Base-by-base conservation (phyloP, 1,140 invertebrate species). In the Chrysoperla carnea region DNA sequence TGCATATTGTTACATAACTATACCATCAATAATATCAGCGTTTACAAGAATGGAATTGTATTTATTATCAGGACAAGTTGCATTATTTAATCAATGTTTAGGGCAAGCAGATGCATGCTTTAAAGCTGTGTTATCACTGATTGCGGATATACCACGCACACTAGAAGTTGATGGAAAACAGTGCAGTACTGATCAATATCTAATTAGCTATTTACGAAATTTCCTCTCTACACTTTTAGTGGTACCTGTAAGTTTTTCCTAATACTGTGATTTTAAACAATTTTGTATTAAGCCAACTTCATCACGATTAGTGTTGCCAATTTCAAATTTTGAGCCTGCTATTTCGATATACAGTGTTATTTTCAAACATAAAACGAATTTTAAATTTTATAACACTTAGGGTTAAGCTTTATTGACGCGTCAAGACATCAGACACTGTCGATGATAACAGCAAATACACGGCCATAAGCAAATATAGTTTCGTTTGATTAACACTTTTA, bases 51-150 rank as follows among this genome's bases (percentile, higher is more conserved):
- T 94, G 42, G 76, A 86, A 51, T 70, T 96, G 12, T 93, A 93
- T 66, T 65, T 95, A 38, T 62, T 89, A 6, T 82, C 83, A 11
- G 88, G 86, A 27, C 84, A 93, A 64, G 79, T 91, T 36, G 88
- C 91, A 17, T 63, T 96, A 40, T 68, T 84, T 15, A 93, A 93
- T 69, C 76, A 87, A 47, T 95, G 90, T 58, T 67, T 91, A 37
- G 86, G 87, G 33, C 92, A 96, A 78, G 89, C 84, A 42, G 91
- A 96, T 70, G 85, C 86, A 2, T 94, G 89, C 57, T 83, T 95
- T 42, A 92, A 92, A 65, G 81, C 85, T 35, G 78, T 86, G 0
- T 72, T 95, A 8, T 77, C 73, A 38, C 60, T 88, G 13, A 71
- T 94, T 36, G 72, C 76, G 6, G 84, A 92, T 50, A 67, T 91